Conservation (phyloP, 2,888 invertebrate genomes). For the Diachrysia chrysitis region DNA sequence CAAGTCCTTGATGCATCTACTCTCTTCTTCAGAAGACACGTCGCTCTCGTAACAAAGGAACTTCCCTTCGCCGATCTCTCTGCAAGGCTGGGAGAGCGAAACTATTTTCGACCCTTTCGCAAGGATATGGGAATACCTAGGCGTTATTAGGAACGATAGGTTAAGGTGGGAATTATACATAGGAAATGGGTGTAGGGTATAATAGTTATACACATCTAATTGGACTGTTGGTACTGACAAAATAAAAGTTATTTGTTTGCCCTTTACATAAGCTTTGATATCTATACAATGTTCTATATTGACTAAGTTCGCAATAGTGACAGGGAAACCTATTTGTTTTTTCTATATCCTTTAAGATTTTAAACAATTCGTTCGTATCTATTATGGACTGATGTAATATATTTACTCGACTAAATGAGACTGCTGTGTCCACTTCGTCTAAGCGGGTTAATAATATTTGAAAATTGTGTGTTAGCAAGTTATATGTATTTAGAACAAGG, state of each 20-base stretch:
- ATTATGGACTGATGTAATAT: too few relatives aligned
- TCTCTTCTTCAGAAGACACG: slow-evolving; percentile 1
- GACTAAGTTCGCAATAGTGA: slow-evolving; percentile 31
- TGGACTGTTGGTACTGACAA: slow-evolving; percentile 29
- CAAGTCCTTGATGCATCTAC: not conserved
- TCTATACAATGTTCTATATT: slow-evolving; percentile 40
- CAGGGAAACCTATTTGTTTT: slow-evolving; percentile 12
- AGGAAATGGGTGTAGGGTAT: too few relatives aligned
- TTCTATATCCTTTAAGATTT: too few relatives aligned
- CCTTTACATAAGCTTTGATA: slow-evolving; percentile 34
- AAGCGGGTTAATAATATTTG: too few relatives aligned
- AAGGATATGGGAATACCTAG: slow-evolving; percentile 23
- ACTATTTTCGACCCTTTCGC: slow-evolving; percentile 36
- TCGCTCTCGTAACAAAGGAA: too few relatives aligned
- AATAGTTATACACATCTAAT: too few relatives aligned
- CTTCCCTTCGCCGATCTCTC: not conserved
- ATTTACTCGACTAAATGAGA: too few relatives aligned
- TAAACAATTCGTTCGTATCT: not conserved
- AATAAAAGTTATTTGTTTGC: slow-evolving; percentile 44
- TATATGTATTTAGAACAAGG: not conserved
- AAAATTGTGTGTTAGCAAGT: too few relatives aligned
- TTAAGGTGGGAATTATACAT: slow-evolving; percentile 9
- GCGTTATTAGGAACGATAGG: slow-evolving; percentile 12
- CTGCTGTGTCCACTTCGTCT: too few relatives aligned
- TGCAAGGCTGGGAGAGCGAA: slow-evolving; percentile 36